A percentile compares a stretch with the other conserved stretches of the same genome.
phyloP scores from a whole-genome alignment of 2,113 vertebrate genomes.

The Tenrec ecaudatus region DNA sequence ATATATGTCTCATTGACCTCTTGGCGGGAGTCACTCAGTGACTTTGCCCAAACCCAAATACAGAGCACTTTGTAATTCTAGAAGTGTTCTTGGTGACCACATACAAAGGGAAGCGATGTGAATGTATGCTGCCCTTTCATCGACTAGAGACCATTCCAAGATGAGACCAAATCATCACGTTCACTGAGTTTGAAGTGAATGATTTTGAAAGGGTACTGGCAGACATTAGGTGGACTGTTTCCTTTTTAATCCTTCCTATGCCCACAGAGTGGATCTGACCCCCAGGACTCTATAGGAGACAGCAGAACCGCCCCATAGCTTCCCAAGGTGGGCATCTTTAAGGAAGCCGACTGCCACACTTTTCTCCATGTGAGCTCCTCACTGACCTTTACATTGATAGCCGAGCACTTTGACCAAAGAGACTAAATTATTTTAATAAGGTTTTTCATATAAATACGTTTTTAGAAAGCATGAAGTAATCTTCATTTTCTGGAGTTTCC shows the following conservation, averaged over 20 bases:
- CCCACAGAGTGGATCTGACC: background rate
- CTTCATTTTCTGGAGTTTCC: background rate
- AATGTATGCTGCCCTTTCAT: background rate
- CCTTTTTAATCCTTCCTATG: background rate
- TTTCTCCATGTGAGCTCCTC: background rate
- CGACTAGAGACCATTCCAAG: background rate
- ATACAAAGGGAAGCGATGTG: background rate
- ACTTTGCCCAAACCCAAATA: slow-evolving; percentile 54
- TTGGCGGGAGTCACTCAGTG: slow-evolving; percentile 50
- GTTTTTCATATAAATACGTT: slow-evolving; percentile 23
- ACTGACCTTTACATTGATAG: background rate
- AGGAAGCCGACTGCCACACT: background rate
- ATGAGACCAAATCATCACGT: background rate
- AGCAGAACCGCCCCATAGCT: background rate
- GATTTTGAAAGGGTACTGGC: background rate
- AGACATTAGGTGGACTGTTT: background rate
- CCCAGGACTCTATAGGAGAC: background rate
- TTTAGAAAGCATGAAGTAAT: background rate
- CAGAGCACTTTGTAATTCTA: slow-evolving; percentile 59
- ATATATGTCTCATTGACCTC: slow-evolving; percentile 63
- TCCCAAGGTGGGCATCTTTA: background rate
- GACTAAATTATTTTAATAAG: slow-evolving; percentile 2
- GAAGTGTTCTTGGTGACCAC: background rate
- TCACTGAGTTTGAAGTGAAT: background rate
- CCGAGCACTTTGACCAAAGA: background rate